Evolutionary conservation across 2,888 invertebrate genomes (phyloP).

Genomic region (Acholoe squamosa): DNA sequence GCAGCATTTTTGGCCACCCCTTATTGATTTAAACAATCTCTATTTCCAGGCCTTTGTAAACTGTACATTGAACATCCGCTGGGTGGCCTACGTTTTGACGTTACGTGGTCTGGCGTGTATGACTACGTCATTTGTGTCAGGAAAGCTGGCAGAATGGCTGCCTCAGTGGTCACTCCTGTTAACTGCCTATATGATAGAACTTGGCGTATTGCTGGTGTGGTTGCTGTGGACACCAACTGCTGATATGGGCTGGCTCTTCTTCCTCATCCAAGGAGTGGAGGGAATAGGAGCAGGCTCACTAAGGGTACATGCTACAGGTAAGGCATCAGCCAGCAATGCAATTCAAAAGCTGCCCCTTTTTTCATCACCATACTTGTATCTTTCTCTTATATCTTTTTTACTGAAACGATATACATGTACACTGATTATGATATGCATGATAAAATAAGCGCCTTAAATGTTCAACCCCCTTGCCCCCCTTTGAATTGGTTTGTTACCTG

Average conservation of each 20-base stretch:
- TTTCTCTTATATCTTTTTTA: no score
- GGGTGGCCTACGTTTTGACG: slow-evolving; percentile 40
- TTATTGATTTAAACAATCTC: no score
- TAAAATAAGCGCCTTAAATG: no score
- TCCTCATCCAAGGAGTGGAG: slow-evolving; percentile 15
- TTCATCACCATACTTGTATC: no score
- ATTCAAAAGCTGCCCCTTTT: no score
- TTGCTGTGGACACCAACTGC: neutral
- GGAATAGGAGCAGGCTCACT: slow-evolving; percentile 3
- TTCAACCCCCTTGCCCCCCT: no score
- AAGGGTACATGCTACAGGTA: slow-evolving; percentile 34
- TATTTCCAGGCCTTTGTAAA: slow-evolving; percentile 7
- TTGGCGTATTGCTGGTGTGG: slow-evolving; percentile 5
- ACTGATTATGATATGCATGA: no score
- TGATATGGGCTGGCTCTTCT: neutral
- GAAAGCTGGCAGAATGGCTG: neutral
- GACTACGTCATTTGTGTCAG: slow-evolving; percentile 35
- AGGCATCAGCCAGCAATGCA: no score
- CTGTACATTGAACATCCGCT: slow-evolving; percentile 34
- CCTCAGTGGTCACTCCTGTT: neutral
- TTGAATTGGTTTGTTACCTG: no score
- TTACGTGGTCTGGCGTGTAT: slow-evolving; percentile 25
- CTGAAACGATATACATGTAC: no score
- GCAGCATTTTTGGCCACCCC: no score
- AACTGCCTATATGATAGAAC: neutral